A percentile compares a stretch with the other conserved stretches of the same genome.
These are phyloP conservation scores for Meteorus cinctellus DNA, from an alignment of 2,888 invertebrate species.

Conservation along the genomic window DNA sequence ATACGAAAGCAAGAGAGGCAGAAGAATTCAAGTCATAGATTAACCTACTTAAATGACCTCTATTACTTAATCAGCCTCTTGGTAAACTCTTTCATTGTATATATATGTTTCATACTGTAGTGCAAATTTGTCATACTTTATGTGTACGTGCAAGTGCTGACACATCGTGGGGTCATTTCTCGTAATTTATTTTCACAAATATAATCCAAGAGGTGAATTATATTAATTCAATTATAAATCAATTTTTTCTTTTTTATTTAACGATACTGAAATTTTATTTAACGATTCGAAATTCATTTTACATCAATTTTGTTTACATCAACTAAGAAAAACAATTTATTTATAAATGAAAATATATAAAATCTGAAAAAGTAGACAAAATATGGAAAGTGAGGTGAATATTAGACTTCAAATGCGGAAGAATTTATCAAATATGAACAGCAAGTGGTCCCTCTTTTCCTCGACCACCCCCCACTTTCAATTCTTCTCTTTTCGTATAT, in stretches of 20 bases:
- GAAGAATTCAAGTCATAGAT: constrained; percentile 43
- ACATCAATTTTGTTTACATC: neutral
- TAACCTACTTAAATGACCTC: constrained; percentile 54
- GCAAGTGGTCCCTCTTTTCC: neutral
- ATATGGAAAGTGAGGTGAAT: neutral
- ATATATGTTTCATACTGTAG: neutral
- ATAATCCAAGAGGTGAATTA: neutral
- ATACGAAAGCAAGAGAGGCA: constrained; percentile 36
- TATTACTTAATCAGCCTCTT: constrained; percentile 55
- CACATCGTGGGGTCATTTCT: neutral
- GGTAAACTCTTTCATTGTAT: constrained; percentile 43
- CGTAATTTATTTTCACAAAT: neutral
- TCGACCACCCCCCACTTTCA: neutral
- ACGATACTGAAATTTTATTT: too few species aligned
- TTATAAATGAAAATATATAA: neutral
- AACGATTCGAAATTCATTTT: too few species aligned
- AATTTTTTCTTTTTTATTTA: too few species aligned
- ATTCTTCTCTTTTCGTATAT: neutral
- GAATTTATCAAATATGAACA: constrained; percentile 11
- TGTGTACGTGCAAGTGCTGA: neutral
- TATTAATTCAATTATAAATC: too few species aligned
- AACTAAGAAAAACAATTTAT: too few species aligned
- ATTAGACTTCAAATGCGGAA: constrained; percentile 32
- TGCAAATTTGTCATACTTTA: constrained; percentile 6
- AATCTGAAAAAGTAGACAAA: neutral